Evolutionary conservation across 2,113 vertebrate genomes (phyloP).

Genomic region (Paradisaea rubra): DNA sequence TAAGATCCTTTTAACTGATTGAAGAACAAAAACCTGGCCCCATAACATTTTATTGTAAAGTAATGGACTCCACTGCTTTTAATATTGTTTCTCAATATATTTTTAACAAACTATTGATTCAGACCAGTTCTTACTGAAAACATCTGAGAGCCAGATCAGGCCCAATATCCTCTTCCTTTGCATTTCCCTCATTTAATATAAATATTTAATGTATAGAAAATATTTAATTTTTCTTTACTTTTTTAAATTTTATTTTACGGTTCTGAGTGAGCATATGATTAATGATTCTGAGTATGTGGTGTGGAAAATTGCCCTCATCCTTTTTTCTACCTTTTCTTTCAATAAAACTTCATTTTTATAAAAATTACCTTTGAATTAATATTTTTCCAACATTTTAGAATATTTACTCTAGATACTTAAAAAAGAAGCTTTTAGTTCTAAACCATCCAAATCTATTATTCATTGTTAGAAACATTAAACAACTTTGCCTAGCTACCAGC

Average conservation of each 20-base stretch:
- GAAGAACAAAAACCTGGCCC: neutral
- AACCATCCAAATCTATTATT: neutral
- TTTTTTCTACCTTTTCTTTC: neutral
- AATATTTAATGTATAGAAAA: neutral
- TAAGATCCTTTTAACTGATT: neutral
- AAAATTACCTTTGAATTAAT: neutral
- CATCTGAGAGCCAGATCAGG: neutral
- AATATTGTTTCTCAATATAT: neutral
- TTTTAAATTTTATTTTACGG: neutral
- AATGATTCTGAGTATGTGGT: neutral
- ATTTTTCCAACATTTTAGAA: neutral
- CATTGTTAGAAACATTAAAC: conserved; percentile 20
- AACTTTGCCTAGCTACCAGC: conserved; percentile 4
- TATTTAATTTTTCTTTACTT: neutral
- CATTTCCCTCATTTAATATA: neutral
- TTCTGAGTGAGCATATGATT: neutral
- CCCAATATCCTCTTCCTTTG: neutral
- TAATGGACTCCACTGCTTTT: neutral
- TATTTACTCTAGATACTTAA: neutral
- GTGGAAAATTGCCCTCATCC: neutral
- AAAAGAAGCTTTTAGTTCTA: neutral
- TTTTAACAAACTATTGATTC: neutral
- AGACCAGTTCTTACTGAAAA: neutral
- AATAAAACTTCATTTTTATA: neutral
- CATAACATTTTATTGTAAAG: neutral